These are phyloP conservation scores for Oostethus manadensis DNA, from an alignment of 2,113 vertebrate genomes.

Conservation along the genomic window DNA sequence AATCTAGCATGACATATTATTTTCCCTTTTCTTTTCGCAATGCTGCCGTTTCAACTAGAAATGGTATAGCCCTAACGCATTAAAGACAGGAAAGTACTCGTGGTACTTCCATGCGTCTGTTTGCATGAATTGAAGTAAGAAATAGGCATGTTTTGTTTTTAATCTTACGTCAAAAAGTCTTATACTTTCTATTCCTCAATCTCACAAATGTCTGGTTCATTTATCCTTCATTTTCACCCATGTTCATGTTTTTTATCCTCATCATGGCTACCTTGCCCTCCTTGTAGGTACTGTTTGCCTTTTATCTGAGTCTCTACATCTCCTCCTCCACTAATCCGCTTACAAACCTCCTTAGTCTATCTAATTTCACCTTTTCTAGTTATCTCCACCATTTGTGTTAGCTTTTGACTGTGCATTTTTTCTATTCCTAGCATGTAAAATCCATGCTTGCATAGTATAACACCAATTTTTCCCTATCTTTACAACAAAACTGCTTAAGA, in stretches of 20 bases:
- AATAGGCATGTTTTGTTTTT: background rate
- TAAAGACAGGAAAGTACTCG: conserved; percentile 6
- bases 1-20: conserved; percentile 40
- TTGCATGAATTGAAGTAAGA: background rate
- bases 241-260: conserved; percentile 5
- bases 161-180: background rate
- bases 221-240: conserved; percentile 6
- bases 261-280: conserved; percentile 20
- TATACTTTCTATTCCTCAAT: conserved; percentile 4
- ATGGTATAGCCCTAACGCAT: conserved; percentile 8
- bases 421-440: background rate
- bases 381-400: conserved; percentile 4
- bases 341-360: conserved; percentile 14
- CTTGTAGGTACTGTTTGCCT: conserved; percentile 6
- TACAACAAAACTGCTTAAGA: background rate
- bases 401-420: conserved; percentile 1
- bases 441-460: background rate
- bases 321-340: conserved; percentile 37
- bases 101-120: background rate
- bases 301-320: conserved; percentile 25
- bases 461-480: background rate
- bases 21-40: conserved; percentile 13
- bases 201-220: background rate
- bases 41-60: conserved; percentile 15
- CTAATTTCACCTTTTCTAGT: conserved; percentile 17